A percentile compares a stretch with the other conserved stretches of the same genome.
phyloP scores from a whole-genome alignment of 2,113 vertebrate species.

The Cynopterus brachyotis region DNA sequence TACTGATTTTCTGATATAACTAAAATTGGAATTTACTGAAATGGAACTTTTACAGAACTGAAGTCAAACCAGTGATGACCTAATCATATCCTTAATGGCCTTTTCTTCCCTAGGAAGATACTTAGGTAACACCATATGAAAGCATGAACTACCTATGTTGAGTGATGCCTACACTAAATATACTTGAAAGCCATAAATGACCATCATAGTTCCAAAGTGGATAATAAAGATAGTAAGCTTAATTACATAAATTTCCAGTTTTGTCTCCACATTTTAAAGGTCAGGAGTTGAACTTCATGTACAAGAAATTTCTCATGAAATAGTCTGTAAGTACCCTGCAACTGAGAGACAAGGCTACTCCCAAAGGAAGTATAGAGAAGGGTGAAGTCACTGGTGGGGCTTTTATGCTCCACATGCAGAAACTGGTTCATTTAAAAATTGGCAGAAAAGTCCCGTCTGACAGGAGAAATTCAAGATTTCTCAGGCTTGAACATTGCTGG shows the following conservation, averaged over 20 bases:
- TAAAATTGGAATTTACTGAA: slow-evolving; percentile 25
- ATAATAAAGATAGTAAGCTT: neutral
- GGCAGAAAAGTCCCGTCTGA: neutral
- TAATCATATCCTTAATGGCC: neutral
- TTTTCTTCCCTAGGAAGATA: slow-evolving; percentile 4
- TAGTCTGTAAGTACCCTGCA: neutral
- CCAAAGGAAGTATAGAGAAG: neutral
- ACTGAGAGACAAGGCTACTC: neutral
- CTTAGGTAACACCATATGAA: neutral
- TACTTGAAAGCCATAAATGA: neutral
- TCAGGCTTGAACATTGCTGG: neutral
- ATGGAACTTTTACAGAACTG: slow-evolving; percentile 13
- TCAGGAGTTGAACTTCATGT: neutral
- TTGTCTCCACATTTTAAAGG: neutral
- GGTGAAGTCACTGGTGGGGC: neutral
- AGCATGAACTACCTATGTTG: neutral
- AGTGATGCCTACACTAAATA: neutral
- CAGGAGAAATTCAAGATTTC: neutral
- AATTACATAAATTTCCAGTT: neutral
- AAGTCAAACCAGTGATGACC: neutral
- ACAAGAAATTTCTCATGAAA: neutral
- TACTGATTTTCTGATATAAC: slow-evolving; percentile 5
- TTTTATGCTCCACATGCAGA: neutral
- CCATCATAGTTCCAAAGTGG: neutral
- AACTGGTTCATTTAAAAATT: neutral